phyloP scores from a whole-genome alignment of 30 jellyfish, hydroid and myxozoan species.

The Rhopilema esculentum region DNA sequence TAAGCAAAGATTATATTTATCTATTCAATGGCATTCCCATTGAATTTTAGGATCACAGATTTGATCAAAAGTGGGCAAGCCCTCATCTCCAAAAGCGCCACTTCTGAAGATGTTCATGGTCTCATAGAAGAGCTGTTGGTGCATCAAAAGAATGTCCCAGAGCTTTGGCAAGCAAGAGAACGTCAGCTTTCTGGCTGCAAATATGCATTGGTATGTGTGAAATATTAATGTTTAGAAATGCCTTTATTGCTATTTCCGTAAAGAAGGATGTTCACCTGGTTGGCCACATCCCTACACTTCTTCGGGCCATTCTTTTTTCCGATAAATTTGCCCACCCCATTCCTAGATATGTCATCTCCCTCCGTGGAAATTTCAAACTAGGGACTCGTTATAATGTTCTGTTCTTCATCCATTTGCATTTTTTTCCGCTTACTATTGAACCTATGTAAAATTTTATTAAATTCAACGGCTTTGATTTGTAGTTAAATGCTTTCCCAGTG shows the following conservation, averaged over 20 bases:
- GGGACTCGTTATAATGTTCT: too few relatives aligned
- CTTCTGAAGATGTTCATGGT: constrained; percentile 1
- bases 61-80: constrained; percentile 28
- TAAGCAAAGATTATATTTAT: too few relatives aligned
- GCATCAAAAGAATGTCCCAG: constrained; percentile 15
- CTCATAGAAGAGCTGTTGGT: constrained; percentile 5
- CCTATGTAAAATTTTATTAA: too few relatives aligned
- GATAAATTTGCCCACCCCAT: too few relatives aligned
- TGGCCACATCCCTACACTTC: too few relatives aligned
- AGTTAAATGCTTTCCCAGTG: too few relatives aligned
- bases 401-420: too few relatives aligned
- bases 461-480: too few relatives aligned
- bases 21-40: not conserved
- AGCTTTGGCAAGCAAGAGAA: constrained; percentile 24
- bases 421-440: too few relatives aligned
- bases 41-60: constrained; percentile 7
- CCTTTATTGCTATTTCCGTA: not conserved
- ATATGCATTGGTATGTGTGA: constrained; percentile 32
- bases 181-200: constrained; percentile 26
- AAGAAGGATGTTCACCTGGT: not conserved
- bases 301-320: too few relatives aligned
- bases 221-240: not conserved
- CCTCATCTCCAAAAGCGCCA: not conserved
- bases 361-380: too few relatives aligned
- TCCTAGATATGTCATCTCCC: too few relatives aligned